These are phyloP conservation scores for Eupleurogrammus muticus DNA, from an alignment of 2,797 vertebrate species.

Conservation along the genomic window DNA sequence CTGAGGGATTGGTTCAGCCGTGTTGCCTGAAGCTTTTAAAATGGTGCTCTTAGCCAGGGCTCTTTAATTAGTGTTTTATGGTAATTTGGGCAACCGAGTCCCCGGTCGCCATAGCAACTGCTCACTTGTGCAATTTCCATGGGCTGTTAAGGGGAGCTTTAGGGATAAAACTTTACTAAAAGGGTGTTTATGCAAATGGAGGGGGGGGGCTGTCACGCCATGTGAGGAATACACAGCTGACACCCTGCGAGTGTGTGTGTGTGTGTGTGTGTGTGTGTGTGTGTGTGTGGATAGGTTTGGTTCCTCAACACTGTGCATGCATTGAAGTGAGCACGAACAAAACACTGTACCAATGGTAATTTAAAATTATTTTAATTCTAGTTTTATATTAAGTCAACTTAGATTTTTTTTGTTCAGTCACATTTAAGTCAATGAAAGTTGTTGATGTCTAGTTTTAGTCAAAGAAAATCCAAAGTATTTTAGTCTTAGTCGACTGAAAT, in stretches of 20 bases:
- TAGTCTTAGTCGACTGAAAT: too few species aligned
- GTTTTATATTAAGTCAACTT: too few species aligned
- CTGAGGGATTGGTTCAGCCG: conserved; percentile 56
- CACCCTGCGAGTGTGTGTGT: conserved; percentile 10
- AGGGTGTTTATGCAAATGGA: conserved; percentile 73
- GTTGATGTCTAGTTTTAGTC: too few species aligned
- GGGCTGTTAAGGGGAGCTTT: conserved; percentile 66
- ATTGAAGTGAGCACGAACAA: conserved; percentile 37
- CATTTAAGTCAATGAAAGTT: too few species aligned
- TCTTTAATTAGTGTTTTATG: conserved; percentile 76
- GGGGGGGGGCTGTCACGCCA: conserved; percentile 16
- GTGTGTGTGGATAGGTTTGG: too few species aligned
- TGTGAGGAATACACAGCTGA: conserved; percentile 16
- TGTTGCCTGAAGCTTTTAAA: conserved; percentile 64
- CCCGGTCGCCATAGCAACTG: conserved; percentile 65
- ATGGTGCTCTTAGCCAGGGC: conserved; percentile 55
- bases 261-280: too few species aligned
- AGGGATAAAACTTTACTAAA: conserved; percentile 64
- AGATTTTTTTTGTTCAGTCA: too few species aligned
- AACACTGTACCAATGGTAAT: not conserved
- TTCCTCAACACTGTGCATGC: conserved; percentile 5
- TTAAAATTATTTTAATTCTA: too few species aligned
- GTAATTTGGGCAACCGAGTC: conserved; percentile 74
- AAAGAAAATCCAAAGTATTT: too few species aligned
- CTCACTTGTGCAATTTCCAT: conserved; percentile 64